These are phyloP conservation scores for Perca flavescens DNA, from an alignment of 2,113 vertebrate genomes.

Conservation along the genomic window DNA sequence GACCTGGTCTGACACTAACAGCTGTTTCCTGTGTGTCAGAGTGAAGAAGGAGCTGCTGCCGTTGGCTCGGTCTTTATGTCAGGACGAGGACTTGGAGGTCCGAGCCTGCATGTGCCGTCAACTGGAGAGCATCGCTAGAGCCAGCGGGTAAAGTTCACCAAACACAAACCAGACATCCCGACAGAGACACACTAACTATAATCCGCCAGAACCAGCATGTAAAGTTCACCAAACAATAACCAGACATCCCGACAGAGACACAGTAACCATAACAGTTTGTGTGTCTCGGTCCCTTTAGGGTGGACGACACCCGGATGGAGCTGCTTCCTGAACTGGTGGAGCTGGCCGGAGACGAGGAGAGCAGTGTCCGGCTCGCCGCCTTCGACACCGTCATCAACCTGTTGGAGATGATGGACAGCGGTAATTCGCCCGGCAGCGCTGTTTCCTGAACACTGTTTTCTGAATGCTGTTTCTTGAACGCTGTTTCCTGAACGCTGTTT, in stretches of 20 bases:
- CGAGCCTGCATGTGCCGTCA: slow-evolving; percentile 94
- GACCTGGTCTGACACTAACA: background rate
- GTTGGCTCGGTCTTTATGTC: slow-evolving; percentile 92
- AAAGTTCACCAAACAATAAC: too few relatives aligned
- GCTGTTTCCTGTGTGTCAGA: slow-evolving; percentile 72
- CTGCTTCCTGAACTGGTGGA: slow-evolving; percentile 93
- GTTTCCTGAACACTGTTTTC: too few relatives aligned
- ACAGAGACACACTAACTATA: too few relatives aligned
- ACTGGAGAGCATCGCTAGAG: slow-evolving; percentile 92
- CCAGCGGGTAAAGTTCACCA: slow-evolving; percentile 86
- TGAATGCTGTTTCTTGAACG: too few relatives aligned
- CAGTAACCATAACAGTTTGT: too few relatives aligned
- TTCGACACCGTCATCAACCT: slow-evolving; percentile 94
- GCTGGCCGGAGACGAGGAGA: slow-evolving; percentile 90
- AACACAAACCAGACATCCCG: background rate
- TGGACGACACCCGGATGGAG: slow-evolving; percentile 90
- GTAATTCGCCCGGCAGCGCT: slow-evolving; percentile 73
- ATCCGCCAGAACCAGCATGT: too few relatives aligned
- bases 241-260: too few relatives aligned
- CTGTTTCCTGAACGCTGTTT: too few relatives aligned
- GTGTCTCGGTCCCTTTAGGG: slow-evolving; percentile 76
- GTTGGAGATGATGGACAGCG: slow-evolving; percentile 91
- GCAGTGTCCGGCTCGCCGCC: slow-evolving; percentile 91
- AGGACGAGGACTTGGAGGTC: slow-evolving; percentile 93
- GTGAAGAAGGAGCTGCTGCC: slow-evolving; percentile 95